Conservation (phyloP, 2,888 invertebrate genomes). For the Podotricha telesiphe region DNA sequence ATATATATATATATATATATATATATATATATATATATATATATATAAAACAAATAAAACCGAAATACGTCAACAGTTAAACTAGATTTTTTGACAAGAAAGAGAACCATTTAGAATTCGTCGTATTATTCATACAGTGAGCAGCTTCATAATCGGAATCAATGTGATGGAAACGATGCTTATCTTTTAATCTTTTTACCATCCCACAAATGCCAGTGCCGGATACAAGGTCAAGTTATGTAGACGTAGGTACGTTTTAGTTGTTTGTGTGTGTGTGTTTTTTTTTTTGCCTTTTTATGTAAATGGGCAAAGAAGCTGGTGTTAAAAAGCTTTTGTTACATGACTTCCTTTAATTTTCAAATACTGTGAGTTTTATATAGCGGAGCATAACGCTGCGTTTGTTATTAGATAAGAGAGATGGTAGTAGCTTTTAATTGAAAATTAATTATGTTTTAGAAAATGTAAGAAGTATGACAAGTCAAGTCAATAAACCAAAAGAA, state of each 20-base stretch:
- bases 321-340: background rate
- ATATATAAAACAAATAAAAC: constrained; percentile 22
- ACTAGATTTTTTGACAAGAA: constrained; percentile 37
- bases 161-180: constrained; percentile 41
- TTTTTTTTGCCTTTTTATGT: background rate
- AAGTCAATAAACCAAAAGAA: no score
- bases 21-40: background rate
- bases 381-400: no score
- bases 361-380: no score
- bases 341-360: no score
- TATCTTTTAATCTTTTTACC: constrained; percentile 30
- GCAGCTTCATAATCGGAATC: constrained; percentile 38
- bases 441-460: no score
- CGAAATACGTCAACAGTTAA: constrained; percentile 25
- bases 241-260: background rate
- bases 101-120: constrained; percentile 26
- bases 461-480: no score
- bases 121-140: constrained; percentile 44
- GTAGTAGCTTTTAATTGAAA: no score
- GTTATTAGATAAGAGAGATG: no score
- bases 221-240: constrained; percentile 20
- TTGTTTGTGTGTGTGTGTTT: background rate
- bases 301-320: background rate
- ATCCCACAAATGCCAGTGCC: constrained; percentile 17
- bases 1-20: constrained; percentile 7